Base-by-base conservation (phyloP, 2,113 vertebrate species). In the Heptranchias perlo region DNA sequence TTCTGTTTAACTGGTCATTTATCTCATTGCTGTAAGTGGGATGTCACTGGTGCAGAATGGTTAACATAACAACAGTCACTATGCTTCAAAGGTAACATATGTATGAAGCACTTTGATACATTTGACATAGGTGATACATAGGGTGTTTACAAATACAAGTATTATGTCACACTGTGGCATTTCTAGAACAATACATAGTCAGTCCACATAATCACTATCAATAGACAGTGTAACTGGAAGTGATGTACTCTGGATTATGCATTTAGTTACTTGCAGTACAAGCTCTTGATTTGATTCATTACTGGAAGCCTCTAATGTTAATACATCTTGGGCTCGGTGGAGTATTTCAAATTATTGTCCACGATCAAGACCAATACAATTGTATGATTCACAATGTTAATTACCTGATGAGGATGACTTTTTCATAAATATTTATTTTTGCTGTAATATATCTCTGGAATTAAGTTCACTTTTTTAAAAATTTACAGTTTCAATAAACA, bases 11-110 rank as follows among this genome's bases (percentile, higher is more conserved):
- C n/a, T 44, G 39, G 13, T 13, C 39, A 78, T 82, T 82, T 82
- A 82, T 82, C 16, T 82, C 78, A 82, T 44, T 78, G n/a, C 14
- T 78, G n/a, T 78, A 4, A 4, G 35, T 61, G 4, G 35, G 4
- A 61, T 92, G 87, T 96, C 96, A 96, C 97, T 96, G 97, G 78
- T 96, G 94, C 96, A 96, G 97, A 89, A 64, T 96, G 97, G 91
- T 92, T 96, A 96, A 82, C 2, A 54, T 91, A 54, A 31, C 47
- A 87, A 14, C 84, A 28, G 49, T 91, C 28, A 58, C 11, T 58
- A 31, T 13, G 14, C 52, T 58, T 58, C 84, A 54, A 52, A 92
- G 18, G 3, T 16, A 91, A 58, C 6, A 89, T 1, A 4, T n/a
- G n/a, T n/a, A n/a, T n/a, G n/a, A n/a, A n/a, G n/a, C n/a, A 61